Evolutionary conservation across 2,888 invertebrate species (phyloP), one percentile per base, ranked within the genome.

Genomic region (Coenonympha arcania): DNA sequence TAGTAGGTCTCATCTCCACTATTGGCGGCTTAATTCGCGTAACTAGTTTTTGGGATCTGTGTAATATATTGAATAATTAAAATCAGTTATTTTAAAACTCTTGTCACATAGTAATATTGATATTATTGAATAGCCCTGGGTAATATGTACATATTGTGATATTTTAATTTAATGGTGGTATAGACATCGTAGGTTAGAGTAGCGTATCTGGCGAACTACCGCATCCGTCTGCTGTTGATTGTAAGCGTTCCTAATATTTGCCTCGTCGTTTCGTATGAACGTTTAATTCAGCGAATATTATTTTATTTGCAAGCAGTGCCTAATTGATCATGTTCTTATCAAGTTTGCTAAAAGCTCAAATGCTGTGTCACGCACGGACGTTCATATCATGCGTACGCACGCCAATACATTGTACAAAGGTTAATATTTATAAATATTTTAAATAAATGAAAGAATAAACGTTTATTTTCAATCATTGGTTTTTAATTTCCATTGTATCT

Each of bases 111-210:
- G 55, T 48, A 51, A 37, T 48, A 66, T 66, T 76, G 77, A 81
- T 81, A 79, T 79, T 80, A 76, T 70, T 65, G 71, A 74, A 73
- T 79, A 66, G 77, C 76, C 68, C 71, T 69, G 70, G 73, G 74
- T 78, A 76, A 76, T 79, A 68, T 85, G 84, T 85, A 85, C 81
- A 85, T 85, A 85, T 78, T 84, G 85, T 85, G 85, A 85, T 85
- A 85, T 84, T 82, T 82, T 81, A 82, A 79, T 83, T 79, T 80
- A 82, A 83, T 76, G 74, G 71, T 79, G 75, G 69, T 76, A 76
- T 83, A 82, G 74, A 76, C 71, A 70, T 72, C 68, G 68, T 76
- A 74, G 79, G 71, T 72, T 76, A 74, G 73, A 71, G 72, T 77
- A 76, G 76, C 67, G 60, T 68, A 63, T 65, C 62, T 63, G 63